phyloP scores from a whole-genome alignment of 2,888 invertebrate genomes.

The Pandemis cinnamomeana region DNA sequence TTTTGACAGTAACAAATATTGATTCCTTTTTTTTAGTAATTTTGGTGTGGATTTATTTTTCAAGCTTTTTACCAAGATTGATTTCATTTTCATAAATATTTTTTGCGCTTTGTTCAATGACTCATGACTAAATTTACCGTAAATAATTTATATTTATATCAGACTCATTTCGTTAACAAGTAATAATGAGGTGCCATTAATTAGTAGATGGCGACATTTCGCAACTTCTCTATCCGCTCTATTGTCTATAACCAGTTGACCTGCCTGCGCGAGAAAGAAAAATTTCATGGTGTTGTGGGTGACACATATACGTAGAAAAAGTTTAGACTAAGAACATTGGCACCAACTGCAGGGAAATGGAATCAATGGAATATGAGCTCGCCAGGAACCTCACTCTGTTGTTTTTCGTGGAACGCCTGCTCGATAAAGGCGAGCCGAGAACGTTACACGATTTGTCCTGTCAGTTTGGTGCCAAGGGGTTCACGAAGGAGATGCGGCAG shows the following conservation, averaged over 20 bases:
- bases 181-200: conserved; percentile 22
- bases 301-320: conserved; percentile 83
- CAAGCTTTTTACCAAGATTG: not conserved
- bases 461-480: conserved; percentile 99
- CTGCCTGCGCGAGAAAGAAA: conserved; percentile 71
- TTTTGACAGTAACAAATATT: too few species aligned
- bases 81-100: not conserved
- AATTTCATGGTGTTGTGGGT: conserved; percentile 85
- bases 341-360: conserved; percentile 89
- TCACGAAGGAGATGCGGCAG: conserved; percentile 99
- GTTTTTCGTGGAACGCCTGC: conserved; percentile 98
- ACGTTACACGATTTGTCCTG: conserved; percentile 99
- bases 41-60: too few species aligned
- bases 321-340: conserved; percentile 83
- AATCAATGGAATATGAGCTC: conserved; percentile 97
- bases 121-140: not conserved
- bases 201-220: conserved; percentile 29
- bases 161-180: not conserved
- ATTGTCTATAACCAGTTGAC: conserved; percentile 66
- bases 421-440: conserved; percentile 98
- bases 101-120: not conserved
- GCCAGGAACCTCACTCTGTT: conserved; percentile 97
- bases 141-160: not conserved
- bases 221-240: conserved; percentile 60
- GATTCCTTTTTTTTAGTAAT: too few species aligned